Conservation (phyloP, 1,140 invertebrate genomes). For the Cataglyphis hispanica region DNA sequence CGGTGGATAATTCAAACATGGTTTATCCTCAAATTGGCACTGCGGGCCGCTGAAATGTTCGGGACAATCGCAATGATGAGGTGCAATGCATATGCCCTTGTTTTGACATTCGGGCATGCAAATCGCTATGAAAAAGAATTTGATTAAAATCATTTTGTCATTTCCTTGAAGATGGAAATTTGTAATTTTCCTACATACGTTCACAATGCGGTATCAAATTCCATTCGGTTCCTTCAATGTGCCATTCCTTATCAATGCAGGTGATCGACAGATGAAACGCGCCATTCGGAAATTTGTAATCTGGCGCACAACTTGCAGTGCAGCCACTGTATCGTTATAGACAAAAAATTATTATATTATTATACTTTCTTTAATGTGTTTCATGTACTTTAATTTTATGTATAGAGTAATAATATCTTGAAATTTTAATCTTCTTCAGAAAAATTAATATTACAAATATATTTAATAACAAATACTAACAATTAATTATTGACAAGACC, state of each 20-base stretch:
- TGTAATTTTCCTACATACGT: slow-evolving; percentile 82
- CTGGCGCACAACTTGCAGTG: slow-evolving; percentile 86
- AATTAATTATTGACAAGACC: too few species aligned
- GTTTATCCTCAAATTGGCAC: slow-evolving; percentile 91
- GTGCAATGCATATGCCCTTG: slow-evolving; percentile 91
- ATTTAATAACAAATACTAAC: background rate
- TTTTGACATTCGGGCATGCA: slow-evolving; percentile 92
- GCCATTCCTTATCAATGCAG: slow-evolving; percentile 88
- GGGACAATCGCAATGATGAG: slow-evolving; percentile 91
- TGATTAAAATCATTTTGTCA: slow-evolving; percentile 17
- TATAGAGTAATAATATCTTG: background rate
- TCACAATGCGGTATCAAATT: slow-evolving; percentile 88
- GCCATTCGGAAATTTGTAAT: slow-evolving; percentile 89
- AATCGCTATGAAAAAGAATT: slow-evolving; percentile 87
- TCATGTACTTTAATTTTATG: background rate
- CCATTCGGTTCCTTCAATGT: slow-evolving; percentile 86
- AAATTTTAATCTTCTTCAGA: background rate
- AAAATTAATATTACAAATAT: background rate
- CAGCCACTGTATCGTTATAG: slow-evolving; percentile 84
- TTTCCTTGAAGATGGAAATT: background rate
- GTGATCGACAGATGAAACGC: slow-evolving; percentile 85
- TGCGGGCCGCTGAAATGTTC: slow-evolving; percentile 91
- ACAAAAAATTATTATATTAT: slow-evolving; percentile 3
- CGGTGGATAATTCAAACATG: slow-evolving; percentile 89
- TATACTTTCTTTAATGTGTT: background rate